Percentiles rank a stretch among this genome's conserved stretches.
phyloP scores from a whole-genome alignment of 2,888 invertebrate species.

The Plagiodera versicolora region DNA sequence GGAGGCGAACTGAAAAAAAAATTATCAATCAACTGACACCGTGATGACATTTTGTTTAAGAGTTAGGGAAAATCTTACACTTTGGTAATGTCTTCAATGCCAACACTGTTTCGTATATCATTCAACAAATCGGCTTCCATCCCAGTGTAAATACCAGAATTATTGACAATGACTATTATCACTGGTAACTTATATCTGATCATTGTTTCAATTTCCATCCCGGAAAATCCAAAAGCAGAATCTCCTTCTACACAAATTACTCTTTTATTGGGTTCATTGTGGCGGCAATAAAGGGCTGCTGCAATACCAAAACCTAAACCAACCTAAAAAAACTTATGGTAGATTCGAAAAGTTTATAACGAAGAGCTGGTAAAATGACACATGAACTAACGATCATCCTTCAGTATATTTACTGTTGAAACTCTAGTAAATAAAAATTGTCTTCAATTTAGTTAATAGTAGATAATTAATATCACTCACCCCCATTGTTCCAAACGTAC shows the following conservation, averaged over 20 bases:
- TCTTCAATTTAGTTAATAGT: no score
- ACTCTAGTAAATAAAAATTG: no score
- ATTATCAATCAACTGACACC: no score
- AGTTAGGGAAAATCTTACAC: slow-evolving; percentile 63
- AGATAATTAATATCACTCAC: no score
- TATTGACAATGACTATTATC: slow-evolving; percentile 89
- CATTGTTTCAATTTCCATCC: slow-evolving; percentile 98
- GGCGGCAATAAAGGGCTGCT: slow-evolving; percentile 86
- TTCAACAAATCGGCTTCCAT: slow-evolving; percentile 75
- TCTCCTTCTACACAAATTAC: slow-evolving; percentile 96
- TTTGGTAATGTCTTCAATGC: slow-evolving; percentile 67
- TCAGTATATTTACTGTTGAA: no score
- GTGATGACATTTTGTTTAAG: no score
- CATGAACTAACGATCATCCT: no score
- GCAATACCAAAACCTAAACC: slow-evolving; percentile 91
- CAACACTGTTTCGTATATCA: slow-evolving; percentile 63
- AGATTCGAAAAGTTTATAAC: no score
- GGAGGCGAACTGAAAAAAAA: slow-evolving; percentile 74
- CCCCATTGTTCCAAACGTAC: slow-evolving; percentile 97
- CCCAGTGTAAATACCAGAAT: slow-evolving; percentile 93
- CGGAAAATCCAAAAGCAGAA: slow-evolving; percentile 97
- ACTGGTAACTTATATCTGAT: slow-evolving; percentile 91
- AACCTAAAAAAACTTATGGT: slow-evolving; percentile 55
- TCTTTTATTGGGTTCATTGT: slow-evolving; percentile 75
- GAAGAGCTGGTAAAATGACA: no score